Evolutionary conservation across 2,113 vertebrate genomes (phyloP).

Genomic region (Microcebus tavaratra): DNA sequence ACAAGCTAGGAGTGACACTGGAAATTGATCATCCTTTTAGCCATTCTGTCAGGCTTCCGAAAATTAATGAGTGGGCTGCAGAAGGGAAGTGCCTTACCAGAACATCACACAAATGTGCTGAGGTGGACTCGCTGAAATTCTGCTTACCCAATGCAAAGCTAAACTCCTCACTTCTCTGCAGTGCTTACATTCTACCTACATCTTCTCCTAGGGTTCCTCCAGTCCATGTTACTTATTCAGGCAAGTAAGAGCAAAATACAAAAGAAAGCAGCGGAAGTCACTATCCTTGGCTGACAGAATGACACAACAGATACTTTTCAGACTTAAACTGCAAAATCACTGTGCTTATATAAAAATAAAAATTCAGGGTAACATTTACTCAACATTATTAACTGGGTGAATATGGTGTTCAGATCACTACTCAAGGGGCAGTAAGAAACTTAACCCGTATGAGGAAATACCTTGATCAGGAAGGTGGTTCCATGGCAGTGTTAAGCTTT

Average conservation of each 20-base stretch:
- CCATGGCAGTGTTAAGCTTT: neutral
- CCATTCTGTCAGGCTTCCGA: conserved; percentile 61
- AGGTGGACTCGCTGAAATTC: conserved; percentile 63
- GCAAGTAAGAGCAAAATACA: neutral
- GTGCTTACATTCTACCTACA: neutral
- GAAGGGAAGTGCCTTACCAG: conserved; percentile 72
- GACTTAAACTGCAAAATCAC: neutral
- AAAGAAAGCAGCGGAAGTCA: neutral
- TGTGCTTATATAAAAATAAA: neutral
- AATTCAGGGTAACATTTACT: neutral
- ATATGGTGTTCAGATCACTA: neutral
- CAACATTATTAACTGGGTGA: neutral
- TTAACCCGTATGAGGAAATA: neutral
- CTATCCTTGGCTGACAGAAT: neutral
- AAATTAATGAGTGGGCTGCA: conserved; percentile 72
- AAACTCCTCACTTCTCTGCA: conserved; percentile 5
- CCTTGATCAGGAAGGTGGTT: neutral
- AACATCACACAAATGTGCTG: conserved; percentile 62
- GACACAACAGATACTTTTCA: neutral
- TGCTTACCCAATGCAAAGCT: conserved; percentile 74
- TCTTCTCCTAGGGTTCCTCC: neutral
- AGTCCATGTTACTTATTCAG: neutral
- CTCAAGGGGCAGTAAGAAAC: neutral
- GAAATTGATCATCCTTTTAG: conserved; percentile 68
- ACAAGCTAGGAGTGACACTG: conserved; percentile 43